These are phyloP conservation scores for Erythrocercus mccallii DNA, from an alignment of 2,113 vertebrate species.

Conservation along the genomic window DNA sequence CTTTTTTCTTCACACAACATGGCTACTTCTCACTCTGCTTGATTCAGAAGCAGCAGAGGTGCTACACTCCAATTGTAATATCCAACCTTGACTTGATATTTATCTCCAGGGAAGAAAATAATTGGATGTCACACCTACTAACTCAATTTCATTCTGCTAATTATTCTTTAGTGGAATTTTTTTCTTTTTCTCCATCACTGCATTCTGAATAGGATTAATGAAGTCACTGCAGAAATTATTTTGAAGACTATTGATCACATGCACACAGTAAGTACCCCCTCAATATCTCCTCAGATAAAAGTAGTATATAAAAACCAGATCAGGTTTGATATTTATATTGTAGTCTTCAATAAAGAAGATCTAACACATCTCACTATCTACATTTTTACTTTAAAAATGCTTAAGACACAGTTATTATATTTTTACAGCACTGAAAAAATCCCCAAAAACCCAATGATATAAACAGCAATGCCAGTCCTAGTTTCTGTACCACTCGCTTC, in stretches of 20 bases:
- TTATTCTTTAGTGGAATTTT: slow-evolving; percentile 70
- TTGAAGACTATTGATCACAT: slow-evolving; percentile 60
- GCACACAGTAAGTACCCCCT: slow-evolving; percentile 25
- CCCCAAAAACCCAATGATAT: neutral
- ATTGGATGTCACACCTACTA: slow-evolving; percentile 81
- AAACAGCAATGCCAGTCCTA: neutral
- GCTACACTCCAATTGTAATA: slow-evolving; percentile 47
- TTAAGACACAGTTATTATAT: neutral
- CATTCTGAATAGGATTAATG: slow-evolving; percentile 72
- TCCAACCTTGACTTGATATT: slow-evolving; percentile 67
- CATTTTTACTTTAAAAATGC: neutral
- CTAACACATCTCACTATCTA: neutral
- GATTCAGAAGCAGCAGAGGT: slow-evolving; percentile 48
- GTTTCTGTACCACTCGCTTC: neutral
- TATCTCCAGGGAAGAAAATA: slow-evolving; percentile 80
- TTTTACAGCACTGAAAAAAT: neutral
- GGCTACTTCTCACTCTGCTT: neutral
- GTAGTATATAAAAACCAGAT: neutral
- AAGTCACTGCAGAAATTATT: slow-evolving; percentile 69
- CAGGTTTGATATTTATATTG: neutral
- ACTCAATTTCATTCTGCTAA: slow-evolving; percentile 79
- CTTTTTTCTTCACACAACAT: neutral
- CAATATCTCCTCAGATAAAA: neutral
- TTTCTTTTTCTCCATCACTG: slow-evolving; percentile 33
- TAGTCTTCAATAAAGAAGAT: neutral